Conservation (phyloP, 2,113 vertebrate species). For the Leucosticte australis region DNA sequence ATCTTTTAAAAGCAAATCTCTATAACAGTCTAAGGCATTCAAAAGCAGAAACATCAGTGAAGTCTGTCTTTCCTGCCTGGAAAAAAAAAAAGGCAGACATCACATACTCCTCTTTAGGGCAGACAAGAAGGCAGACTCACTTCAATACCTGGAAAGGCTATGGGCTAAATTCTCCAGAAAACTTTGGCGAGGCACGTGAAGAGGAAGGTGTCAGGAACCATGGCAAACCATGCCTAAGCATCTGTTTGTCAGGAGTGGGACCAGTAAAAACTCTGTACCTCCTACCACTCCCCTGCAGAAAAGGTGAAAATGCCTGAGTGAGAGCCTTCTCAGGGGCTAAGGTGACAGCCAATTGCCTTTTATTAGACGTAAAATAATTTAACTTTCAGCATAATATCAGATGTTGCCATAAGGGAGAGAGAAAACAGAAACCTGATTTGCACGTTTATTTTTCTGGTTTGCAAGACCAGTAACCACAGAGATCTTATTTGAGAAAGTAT, state of each 20-base stretch:
- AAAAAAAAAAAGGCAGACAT: not conserved
- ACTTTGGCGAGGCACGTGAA: accelerated
- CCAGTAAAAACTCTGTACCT: not conserved
- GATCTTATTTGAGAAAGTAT: not conserved
- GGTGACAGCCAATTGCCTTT: not conserved
- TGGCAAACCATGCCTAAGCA: not conserved
- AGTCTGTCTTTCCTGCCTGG: not conserved
- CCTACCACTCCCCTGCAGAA: not conserved
- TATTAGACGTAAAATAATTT: not conserved
- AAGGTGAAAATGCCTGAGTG: not conserved
- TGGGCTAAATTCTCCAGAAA: not conserved
- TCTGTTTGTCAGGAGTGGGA: too few relatives aligned
- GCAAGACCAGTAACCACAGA: not conserved
- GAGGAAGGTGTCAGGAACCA: not conserved
- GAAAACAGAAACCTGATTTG: not conserved
- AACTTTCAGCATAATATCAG: not conserved
- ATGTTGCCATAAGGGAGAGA: not conserved
- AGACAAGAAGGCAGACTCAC: not conserved
- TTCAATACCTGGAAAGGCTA: not conserved
- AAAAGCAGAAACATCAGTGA: not conserved
- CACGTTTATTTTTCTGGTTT: not conserved
- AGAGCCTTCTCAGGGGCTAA: not conserved
- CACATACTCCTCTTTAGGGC: not conserved
- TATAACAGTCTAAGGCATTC: not conserved
- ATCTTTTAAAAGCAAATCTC: not conserved